Evolutionary conservation across 2,113 vertebrate species (phyloP), one percentile per base, ranked within the genome.

Genomic region (Mormoops blainvillei): DNA sequence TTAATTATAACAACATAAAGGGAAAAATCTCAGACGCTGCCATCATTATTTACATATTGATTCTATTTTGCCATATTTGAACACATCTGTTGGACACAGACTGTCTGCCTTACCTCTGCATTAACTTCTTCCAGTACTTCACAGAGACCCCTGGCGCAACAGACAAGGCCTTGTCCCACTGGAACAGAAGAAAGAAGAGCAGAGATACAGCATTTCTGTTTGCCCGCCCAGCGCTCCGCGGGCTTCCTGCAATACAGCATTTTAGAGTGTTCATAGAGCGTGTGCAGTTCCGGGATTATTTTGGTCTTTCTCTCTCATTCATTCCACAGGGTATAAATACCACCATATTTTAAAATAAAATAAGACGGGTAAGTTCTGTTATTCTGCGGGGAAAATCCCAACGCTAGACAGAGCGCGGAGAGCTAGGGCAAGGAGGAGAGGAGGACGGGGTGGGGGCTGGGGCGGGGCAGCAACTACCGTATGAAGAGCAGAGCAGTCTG

Each of bases 101-200:
- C 4, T 63, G 31, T 90, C 43, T 9, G 61, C 16, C 93, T 98
- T 98, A 99, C 99, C 99, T 99, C 98, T 99, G 99, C 99, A 99
- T 99, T 95, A 99, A 98, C 95, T 99, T 99, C 97, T 98, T 99
- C 99, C 99, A 99, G 85, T 99, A 99, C 94, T 99, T 99, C 99
- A 99, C 98, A n/a, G 99, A 99, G 38, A 99, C 99, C 36, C 99
- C 99, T 22, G 99, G 99, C 5, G 99, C 99, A 83, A 99, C 97
- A 7, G 99, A 99, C 61, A 99, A 98, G 0, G 99, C 99, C 98
- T 99, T 99, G 98, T 99, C 99, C 99, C 99, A 99, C 99, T 99
- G 97, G 70, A 98, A 98, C 0, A 96, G 86, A 92, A 71, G 15
- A 43, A 3, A 93, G 50, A 87, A 16, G 38, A 54, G 8, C 8